Percentiles rank a stretch among this genome's conserved stretches.
phyloP scores from a whole-genome alignment of 2,113 vertebrate genomes.

The Nesogale talazaci region DNA sequence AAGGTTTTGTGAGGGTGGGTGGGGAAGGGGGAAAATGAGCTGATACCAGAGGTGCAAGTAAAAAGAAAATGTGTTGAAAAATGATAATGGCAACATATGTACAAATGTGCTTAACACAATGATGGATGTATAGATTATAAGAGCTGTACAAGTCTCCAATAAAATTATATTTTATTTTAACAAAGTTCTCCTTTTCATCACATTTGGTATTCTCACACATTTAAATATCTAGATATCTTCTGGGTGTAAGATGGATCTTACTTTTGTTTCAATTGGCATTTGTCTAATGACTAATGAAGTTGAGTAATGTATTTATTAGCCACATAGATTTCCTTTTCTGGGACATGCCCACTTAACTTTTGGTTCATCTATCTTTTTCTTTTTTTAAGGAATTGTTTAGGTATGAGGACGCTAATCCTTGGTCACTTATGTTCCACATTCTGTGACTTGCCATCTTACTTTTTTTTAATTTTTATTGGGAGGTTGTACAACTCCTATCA shows the following conservation, averaged over 20 bases:
- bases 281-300: neutral
- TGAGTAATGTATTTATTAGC: neutral
- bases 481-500: too few species aligned
- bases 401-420: slow-evolving; percentile 13
- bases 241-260: neutral
- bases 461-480: too few species aligned
- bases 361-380: neutral
- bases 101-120: too few species aligned
- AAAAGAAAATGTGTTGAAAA: too few species aligned
- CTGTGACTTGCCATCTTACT: neutral
- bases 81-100: too few species aligned
- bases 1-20: too few species aligned
- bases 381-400: slow-evolving; percentile 19
- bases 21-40: too few species aligned
- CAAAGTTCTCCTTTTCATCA: neutral
- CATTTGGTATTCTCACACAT: neutral
- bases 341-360: neutral
- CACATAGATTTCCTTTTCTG: neutral
- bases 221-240: neutral
- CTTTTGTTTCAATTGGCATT: slow-evolving; percentile 26
- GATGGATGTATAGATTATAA: too few species aligned
- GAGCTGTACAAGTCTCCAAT: too few species aligned
- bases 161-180: too few species aligned
- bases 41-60: too few species aligned
- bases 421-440: neutral